Base-by-base conservation (phyloP, 2,797 vertebrate species). In the Chaetodon trifasciatus region DNA sequence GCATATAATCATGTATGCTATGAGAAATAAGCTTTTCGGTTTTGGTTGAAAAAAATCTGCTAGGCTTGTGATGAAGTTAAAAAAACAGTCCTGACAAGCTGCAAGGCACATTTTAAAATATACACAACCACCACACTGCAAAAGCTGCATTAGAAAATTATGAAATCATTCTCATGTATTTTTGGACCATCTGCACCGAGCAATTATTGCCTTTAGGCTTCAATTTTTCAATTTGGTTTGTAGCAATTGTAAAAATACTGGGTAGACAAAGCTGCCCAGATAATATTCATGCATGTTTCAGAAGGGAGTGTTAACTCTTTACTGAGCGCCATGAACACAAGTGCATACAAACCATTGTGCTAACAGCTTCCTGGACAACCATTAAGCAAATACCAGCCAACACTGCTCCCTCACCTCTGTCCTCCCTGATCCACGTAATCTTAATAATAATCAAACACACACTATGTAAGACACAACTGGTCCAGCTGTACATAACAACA, bases 51-150 rank as follows among this genome's bases (percentile, higher is more conserved):
- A 81, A 70, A 74, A 55, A 55, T 28, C 15, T 70, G 67, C 69
- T 39, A 15, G 75, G 77, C 62, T 63, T 78, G 60, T 76, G 56
- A 78, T 81, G 68, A 65, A 23, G 39, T 68, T 11, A 70, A 63
- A 55, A 37, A 53, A 52, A 58, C 40, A 50, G 50, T 35, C 42
- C 35, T 65, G 19, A 56, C 23, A 70, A 55, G 86, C 87, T 90
- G 65, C 69, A 57, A 79, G 88, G 82, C 80, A 86, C 52, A 24
- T 78, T 89, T 90, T 77, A 83, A 88, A 91, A 81, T 75, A 85
- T 69, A 85, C 76, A 88, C 70, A 83, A 84, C n/a, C 42, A 62
- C 58, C 32, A 35, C 58, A 68, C 56, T 73, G 70, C 62, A 83
- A 81, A 79, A 55, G 28, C 40, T 68, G 72, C 62, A 70, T 86